Evolutionary conservation across 2,797 vertebrate genomes (phyloP).

Genomic region (Hydrocynus forskahlii): DNA sequence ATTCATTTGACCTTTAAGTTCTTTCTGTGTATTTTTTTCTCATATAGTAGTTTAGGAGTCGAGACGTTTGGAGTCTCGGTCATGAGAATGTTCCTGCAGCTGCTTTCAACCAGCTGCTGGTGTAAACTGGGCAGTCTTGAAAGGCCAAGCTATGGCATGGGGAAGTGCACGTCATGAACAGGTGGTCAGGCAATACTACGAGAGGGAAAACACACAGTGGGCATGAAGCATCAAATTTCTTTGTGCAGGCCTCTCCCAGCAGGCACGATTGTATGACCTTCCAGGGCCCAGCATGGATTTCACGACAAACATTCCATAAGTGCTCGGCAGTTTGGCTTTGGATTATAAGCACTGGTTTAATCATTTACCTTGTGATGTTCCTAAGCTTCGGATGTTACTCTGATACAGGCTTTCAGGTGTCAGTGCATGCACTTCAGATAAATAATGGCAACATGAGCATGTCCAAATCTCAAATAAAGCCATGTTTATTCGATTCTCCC

Average conservation of each 20-base stretch:
- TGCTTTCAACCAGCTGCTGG: not conserved
- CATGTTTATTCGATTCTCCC: not conserved
- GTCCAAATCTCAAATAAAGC: not conserved
- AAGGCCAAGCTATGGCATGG: conserved; percentile 48
- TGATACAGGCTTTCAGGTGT: not conserved
- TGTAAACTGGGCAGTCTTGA: not conserved
- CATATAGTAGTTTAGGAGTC: conserved; percentile 48
- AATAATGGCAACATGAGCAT: not conserved
- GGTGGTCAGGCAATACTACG: conserved; percentile 61
- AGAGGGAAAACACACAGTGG: conserved; percentile 47
- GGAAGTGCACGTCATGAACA: conserved; percentile 58
- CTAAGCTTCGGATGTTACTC: not conserved
- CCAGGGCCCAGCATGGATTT: conserved; percentile 68
- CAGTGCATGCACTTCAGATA: not conserved
- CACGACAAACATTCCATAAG: conserved; percentile 66
- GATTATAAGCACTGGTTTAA: not conserved
- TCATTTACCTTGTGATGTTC: not conserved
- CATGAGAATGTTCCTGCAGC: conserved; percentile 58
- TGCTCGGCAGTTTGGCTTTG: conserved; percentile 42
- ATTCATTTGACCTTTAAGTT: conserved; percentile 1
- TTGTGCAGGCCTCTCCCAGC: conserved; percentile 62
- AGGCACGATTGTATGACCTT: conserved; percentile 69
- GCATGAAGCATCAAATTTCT: conserved; percentile 70
- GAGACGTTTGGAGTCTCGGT: conserved; percentile 60
- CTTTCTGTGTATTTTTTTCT: not conserved